Conservation (phyloP, 2,113 vertebrate species). For the Ranitomeya imitator region DNA sequence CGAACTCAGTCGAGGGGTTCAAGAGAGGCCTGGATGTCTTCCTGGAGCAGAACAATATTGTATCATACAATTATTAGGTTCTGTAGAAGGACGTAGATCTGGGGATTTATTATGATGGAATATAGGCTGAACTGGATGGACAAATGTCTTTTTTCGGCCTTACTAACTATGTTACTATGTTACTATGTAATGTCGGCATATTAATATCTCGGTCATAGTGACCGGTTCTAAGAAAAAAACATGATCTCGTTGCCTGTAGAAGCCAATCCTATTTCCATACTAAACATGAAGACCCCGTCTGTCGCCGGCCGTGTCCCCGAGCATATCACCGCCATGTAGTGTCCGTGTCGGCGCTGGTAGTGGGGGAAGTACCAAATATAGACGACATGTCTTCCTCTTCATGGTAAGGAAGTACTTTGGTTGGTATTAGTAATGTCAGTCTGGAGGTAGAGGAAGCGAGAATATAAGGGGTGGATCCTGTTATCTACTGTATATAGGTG, state of each 20-base stretch:
- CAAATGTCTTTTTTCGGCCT: too few relatives aligned
- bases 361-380: neutral
- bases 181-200: neutral
- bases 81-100: too few relatives aligned
- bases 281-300: neutral
- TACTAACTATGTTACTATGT: too few relatives aligned
- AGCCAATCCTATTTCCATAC: neutral
- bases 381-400: neutral
- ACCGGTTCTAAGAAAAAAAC: neutral
- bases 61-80: too few relatives aligned
- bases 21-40: too few relatives aligned
- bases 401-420: neutral
- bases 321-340: neutral
- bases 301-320: neutral
- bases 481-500: too few relatives aligned
- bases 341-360: neutral
- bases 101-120: too few relatives aligned
- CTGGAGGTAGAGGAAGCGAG: neutral
- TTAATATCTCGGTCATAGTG: neutral
- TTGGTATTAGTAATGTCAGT: neutral
- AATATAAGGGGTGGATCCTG: neutral
- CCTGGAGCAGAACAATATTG: too few relatives aligned
- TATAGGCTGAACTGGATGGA: too few relatives aligned
- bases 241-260: neutral
- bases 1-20: too few relatives aligned